These are phyloP conservation scores for Pygmarrhopalites habei DNA, from an alignment of 1,140 invertebrate genomes.

Conservation along the genomic window DNA sequence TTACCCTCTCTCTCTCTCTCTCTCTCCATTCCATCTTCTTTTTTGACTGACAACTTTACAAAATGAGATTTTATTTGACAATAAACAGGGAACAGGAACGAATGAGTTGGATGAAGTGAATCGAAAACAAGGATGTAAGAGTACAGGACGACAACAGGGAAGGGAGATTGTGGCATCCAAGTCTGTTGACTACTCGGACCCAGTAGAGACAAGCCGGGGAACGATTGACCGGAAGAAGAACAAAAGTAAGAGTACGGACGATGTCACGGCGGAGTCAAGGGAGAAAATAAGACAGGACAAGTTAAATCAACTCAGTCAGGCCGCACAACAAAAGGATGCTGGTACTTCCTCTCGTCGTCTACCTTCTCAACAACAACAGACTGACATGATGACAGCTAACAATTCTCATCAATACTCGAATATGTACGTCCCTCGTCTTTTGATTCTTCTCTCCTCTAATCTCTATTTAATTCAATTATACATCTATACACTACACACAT, in stretches of 20 bases:
- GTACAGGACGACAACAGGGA: constrained; percentile 26
- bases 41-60: too few species aligned
- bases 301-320: not conserved
- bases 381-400: constrained; percentile 14
- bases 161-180: constrained; percentile 38
- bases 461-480: too few species aligned
- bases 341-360: constrained; percentile 10
- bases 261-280: constrained; percentile 56
- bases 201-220: constrained; percentile 50
- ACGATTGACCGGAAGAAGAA: constrained; percentile 47
- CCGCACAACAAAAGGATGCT: not conserved
- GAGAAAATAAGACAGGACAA: constrained; percentile 32
- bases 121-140: constrained; percentile 15
- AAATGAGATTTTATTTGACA: too few species aligned
- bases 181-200: constrained; percentile 45
- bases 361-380: constrained; percentile 33
- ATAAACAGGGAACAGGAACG: constrained; percentile 29
- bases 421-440: constrained; percentile 14
- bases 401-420: constrained; percentile 20
- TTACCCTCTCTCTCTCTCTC: too few species aligned
- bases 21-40: too few species aligned
- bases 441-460: too few species aligned
- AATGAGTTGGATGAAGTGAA: constrained; percentile 20
- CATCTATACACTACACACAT: too few species aligned
- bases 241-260: constrained; percentile 81